Conservation (phyloP, 2,797 vertebrate species). For the Pyrocephalus nanus region DNA sequence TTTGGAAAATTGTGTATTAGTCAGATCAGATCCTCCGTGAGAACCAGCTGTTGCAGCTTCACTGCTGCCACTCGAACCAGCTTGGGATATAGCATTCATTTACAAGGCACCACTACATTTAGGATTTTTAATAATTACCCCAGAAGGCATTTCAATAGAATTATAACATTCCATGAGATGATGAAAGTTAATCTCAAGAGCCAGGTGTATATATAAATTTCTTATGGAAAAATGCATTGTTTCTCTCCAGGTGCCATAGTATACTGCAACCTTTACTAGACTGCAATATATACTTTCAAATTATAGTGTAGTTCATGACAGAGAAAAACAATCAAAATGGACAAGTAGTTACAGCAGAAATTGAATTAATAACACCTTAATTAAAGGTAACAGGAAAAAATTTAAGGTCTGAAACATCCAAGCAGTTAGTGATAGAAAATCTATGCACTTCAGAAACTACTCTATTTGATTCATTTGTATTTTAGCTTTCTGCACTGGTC, state of each 20-base stretch:
- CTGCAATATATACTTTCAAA: neutral
- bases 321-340: neutral
- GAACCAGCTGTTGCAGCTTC: neutral
- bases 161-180: neutral
- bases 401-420: neutral
- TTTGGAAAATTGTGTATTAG: neutral
- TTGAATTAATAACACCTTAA: neutral
- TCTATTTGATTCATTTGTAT: neutral
- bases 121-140: neutral
- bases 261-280: neutral
- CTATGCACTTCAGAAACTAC: neutral
- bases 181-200: neutral
- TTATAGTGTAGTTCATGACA: neutral
- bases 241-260: neutral
- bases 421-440: neutral
- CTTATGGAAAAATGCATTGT: neutral
- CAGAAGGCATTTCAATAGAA: neutral
- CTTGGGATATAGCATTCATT: neutral
- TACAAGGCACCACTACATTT: neutral
- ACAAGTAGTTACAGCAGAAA: neutral
- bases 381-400: neutral
- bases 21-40: neutral
- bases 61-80: neutral
- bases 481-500: neutral
- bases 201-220: neutral